Conservation (phyloP, 2,113 vertebrate species). For the Carassius gibelio region DNA sequence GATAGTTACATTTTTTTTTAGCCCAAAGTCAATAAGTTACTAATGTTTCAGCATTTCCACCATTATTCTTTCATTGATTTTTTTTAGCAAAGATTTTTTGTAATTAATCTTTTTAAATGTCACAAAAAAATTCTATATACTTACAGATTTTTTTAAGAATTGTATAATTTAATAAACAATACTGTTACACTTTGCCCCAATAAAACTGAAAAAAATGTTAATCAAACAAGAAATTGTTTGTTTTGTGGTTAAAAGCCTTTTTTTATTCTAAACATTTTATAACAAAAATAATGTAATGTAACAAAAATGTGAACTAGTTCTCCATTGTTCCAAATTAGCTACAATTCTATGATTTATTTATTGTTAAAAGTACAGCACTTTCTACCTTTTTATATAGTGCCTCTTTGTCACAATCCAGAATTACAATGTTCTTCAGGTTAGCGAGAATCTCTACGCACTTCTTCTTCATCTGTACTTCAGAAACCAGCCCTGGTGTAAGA, state of each 20-base stretch:
- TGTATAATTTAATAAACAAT: neutral
- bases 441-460: conserved; percentile 82
- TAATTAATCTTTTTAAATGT: too few species aligned
- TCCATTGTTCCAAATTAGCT: neutral
- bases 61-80: neutral
- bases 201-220: neutral
- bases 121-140: neutral
- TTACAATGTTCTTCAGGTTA: conserved; percentile 90
- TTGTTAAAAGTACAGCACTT: neutral
- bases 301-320: neutral
- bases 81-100: neutral
- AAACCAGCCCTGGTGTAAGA: conserved; percentile 83
- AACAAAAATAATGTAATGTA: neutral
- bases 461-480: conserved; percentile 87
- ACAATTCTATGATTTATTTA: neutral
- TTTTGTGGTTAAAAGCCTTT: neutral
- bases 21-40: neutral
- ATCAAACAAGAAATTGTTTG: neutral
- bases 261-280: neutral
- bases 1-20: neutral
- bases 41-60: neutral
- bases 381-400: conserved; percentile 93
- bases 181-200: neutral
- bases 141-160: neutral
- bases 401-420: conserved; percentile 87